Evolutionary conservation across 92 coral and sea anemone species (phyloP), one percentile per base, ranked within the genome.

Genomic region (Micromussa lordhowensis): DNA sequence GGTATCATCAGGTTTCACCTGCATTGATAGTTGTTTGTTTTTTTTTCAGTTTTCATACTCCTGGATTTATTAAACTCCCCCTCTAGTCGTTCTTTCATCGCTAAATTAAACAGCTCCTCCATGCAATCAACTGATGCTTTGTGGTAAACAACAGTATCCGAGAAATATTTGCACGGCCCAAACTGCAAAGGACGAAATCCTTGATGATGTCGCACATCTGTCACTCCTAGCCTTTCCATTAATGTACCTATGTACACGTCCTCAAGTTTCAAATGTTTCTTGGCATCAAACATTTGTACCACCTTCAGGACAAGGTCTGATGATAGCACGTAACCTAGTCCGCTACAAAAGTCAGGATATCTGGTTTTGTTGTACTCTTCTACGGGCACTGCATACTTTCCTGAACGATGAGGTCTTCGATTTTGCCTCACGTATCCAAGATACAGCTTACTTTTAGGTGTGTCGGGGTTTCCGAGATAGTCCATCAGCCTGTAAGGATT

Each of bases 251-350:
- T 63, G 79, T 88, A 92, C 26, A 84, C 94, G 64, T 88, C 94
- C 16, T 91, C 94, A 11, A 91, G 89, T 57, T 53, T 88, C 16
- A 90, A 70, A 68, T 90, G 95, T 17, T 61, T 86, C 34, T 87
- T 68, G 44, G 83, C 93, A 81, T 86, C 63, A 69, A 82, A 90
- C 69, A 73, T 12, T 15, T 84, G 79, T 30, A 88, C 69, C 15
- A 90, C 21, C 55, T 69, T 35, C 1, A 3, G 54, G 22, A 93
- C 89, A 18, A 90, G 90, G 74, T 90, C 95, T 7, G 51, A 22
- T 3, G 95, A 90, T 5, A 93, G 82, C 28, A 93, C 63, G 24
- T 86, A 82, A 8, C 91, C 95, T 2, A 91, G 89, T 3, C 95
- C 95, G 26, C 89, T 79, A 32, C 93, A 93, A 53, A 83, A 93